Percentiles rank a stretch among this genome's conserved stretches.
phyloP scores from a whole-genome alignment of 92 coral and sea anemone species.

The Umimayanthus kanabou region DNA sequence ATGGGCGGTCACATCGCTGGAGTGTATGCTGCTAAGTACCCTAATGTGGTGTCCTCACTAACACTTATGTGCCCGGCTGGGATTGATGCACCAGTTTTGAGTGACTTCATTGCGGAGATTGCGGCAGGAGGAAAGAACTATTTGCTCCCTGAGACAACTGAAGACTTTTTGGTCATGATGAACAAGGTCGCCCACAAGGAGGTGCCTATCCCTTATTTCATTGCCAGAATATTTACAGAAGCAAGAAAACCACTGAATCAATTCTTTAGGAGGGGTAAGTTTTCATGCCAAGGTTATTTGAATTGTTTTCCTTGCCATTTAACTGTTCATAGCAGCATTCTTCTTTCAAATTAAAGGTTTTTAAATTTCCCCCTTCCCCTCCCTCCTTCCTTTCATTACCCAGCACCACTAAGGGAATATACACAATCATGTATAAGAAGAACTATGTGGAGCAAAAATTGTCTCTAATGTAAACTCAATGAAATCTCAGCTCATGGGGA shows the following conservation, averaged over 20 bases:
- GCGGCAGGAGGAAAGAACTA: constrained; percentile 67
- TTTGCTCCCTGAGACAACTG: constrained; percentile 77
- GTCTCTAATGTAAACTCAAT: no score
- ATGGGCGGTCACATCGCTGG: constrained; percentile 97
- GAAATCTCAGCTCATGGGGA: no score
- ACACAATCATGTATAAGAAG: no score
- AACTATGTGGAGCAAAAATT: no score
- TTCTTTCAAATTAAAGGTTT: no score
- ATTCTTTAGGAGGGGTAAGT: constrained; percentile 81
- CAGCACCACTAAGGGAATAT: no score
- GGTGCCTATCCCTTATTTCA: constrained; percentile 66
- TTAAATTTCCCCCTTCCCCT: no score
- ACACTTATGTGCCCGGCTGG: constrained; percentile 93
- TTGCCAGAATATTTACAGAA: constrained; percentile 66
- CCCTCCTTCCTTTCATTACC: no score
- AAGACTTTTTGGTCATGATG: constrained; percentile 81
- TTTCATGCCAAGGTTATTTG: background rate
- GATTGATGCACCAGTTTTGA: constrained; percentile 77
- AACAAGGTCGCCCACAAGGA: constrained; percentile 67
- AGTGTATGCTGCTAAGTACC: constrained; percentile 78
- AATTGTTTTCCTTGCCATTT: background rate
- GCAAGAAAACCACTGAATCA: constrained; percentile 55
- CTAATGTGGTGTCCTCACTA: constrained; percentile 65
- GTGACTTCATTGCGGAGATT: constrained; percentile 71
- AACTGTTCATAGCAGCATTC: no score